phyloP scores from a whole-genome alignment of 2,888 invertebrate species.

The Schrankia costaestrigalis region DNA sequence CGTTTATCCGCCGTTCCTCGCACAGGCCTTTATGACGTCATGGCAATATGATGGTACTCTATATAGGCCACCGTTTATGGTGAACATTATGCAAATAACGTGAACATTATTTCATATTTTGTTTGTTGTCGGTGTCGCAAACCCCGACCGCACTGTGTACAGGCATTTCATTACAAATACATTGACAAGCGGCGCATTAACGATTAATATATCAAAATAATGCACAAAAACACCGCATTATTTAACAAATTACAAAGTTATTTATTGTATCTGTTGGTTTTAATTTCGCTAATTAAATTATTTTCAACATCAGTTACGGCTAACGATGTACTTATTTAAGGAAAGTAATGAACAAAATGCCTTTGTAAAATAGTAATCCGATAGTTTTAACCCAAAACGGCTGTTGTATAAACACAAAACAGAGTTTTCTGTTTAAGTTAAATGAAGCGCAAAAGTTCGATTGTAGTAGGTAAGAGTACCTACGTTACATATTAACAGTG shows the following conservation, averaged over 20 bases:
- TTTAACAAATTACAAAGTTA: conserved; percentile 39
- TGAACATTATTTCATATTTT: conserved; percentile 52
- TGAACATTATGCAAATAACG: conserved; percentile 52
- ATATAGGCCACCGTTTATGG: conserved; percentile 44
- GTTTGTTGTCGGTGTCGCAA: conserved; percentile 45
- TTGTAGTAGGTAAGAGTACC: conserved; percentile 30
- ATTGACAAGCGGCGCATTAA: conserved; percentile 59
- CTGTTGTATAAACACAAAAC: neutral
- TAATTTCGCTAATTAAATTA: conserved; percentile 33
- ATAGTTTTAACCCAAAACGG: neutral
- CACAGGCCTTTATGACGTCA: conserved; percentile 34
- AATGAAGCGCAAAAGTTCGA: conserved; percentile 36
- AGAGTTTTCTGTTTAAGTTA: conserved; percentile 22
- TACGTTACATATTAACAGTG: conserved; percentile 53
- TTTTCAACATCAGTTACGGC: conserved; percentile 16
- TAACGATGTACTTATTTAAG: too few relatives aligned
- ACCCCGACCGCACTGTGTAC: conserved; percentile 36
- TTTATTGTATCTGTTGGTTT: conserved; percentile 26
- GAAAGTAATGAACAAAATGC: too few relatives aligned
- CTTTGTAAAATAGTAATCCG: too few relatives aligned
- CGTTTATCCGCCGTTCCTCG: conserved; percentile 28
- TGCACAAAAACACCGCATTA: conserved; percentile 44
- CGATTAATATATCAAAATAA: conserved; percentile 56
- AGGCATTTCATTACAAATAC: conserved; percentile 55
- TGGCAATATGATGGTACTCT: conserved; percentile 43